These are phyloP conservation scores for Botia kubotai DNA, from an alignment of 2,797 vertebrate genomes.

Conservation along the genomic window DNA sequence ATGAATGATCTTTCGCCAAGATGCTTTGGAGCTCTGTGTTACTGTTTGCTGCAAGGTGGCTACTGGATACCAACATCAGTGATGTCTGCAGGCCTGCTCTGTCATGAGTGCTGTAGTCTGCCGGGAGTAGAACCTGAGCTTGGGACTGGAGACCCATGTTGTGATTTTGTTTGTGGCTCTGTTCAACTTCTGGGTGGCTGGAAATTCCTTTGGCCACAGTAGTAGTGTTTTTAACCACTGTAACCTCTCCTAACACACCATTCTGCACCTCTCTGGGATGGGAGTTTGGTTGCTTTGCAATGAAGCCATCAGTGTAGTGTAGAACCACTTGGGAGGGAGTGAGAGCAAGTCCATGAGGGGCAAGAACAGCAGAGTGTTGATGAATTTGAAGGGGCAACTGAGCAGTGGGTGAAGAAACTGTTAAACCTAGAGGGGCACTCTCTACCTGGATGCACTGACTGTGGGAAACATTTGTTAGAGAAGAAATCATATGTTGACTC, in stretches of 20 bases:
- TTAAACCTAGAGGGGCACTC: conserved; percentile 84
- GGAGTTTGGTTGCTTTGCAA: conserved; percentile 84
- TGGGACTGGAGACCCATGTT: conserved; percentile 90
- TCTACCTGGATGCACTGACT: conserved; percentile 95
- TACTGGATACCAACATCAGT: conserved; percentile 91
- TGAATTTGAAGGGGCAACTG: conserved; percentile 91
- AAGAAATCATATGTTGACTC: conserved; percentile 78
- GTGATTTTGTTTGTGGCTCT: conserved; percentile 68
- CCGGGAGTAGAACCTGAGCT: conserved; percentile 87
- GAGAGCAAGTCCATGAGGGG: conserved; percentile 90
- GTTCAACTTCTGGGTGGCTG: conserved; percentile 63
- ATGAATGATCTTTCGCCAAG: conserved; percentile 82
- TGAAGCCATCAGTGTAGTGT: conserved; percentile 89
- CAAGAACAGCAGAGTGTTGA: conserved; percentile 86
- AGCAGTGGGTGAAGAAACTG: conserved; percentile 84
- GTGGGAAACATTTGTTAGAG: conserved; percentile 78
- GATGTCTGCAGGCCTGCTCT: conserved; percentile 88
- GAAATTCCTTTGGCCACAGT: conserved; percentile 68
- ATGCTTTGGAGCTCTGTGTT: conserved; percentile 81
- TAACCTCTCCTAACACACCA: conserved; percentile 83
- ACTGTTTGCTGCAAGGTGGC: conserved; percentile 78
- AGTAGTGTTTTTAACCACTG: conserved; percentile 56
- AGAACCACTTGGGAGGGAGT: conserved; percentile 93
- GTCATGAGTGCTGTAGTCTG: conserved; percentile 85
- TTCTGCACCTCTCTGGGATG: conserved; percentile 88